Conservation (phyloP, 2,888 invertebrate genomes). For the Teleiodes luculella region DNA sequence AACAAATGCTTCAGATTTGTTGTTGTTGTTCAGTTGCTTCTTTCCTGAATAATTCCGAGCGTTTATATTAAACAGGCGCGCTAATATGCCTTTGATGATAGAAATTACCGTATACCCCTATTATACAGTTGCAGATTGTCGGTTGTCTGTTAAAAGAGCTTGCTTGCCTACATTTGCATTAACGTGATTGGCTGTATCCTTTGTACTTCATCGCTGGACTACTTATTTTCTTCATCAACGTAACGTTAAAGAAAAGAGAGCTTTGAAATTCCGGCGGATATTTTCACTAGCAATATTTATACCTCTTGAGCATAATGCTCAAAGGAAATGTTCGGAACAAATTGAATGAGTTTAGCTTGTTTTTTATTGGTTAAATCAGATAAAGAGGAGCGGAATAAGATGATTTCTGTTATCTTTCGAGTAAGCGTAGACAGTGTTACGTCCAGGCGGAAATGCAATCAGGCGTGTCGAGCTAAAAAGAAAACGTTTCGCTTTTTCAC, state of each 20-base stretch:
- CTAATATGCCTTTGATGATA: conserved; percentile 8
- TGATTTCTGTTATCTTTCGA: conserved; percentile 14
- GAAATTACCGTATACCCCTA: background rate
- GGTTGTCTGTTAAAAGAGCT: too few relatives aligned
- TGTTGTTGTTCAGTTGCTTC: conserved; percentile 16
- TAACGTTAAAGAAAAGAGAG: background rate
- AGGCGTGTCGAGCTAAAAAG: conserved; percentile 15
- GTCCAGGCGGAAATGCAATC: conserved; percentile 27
- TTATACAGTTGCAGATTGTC: background rate
- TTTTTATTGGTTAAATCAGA: conserved; percentile 11
- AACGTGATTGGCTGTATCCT: background rate
- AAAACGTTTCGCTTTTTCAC: background rate
- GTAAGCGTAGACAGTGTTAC: conserved; percentile 12
- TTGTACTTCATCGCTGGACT: background rate
- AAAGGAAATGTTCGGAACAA: conserved; percentile 3
- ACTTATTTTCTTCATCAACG: background rate
- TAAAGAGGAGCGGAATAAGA: conserved; percentile 3
- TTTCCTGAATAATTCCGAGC: conserved; percentile 14
- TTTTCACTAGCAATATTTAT: background rate
- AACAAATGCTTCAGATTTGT: conserved; percentile 16
- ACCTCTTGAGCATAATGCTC: background rate
- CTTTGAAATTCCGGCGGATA: background rate
- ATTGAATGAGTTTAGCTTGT: conserved; percentile 4
- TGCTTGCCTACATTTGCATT: background rate
- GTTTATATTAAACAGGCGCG: conserved; percentile 11